phyloP scores from a whole-genome alignment of 2,888 invertebrate genomes.

The Ariolimax columbianus region DNA sequence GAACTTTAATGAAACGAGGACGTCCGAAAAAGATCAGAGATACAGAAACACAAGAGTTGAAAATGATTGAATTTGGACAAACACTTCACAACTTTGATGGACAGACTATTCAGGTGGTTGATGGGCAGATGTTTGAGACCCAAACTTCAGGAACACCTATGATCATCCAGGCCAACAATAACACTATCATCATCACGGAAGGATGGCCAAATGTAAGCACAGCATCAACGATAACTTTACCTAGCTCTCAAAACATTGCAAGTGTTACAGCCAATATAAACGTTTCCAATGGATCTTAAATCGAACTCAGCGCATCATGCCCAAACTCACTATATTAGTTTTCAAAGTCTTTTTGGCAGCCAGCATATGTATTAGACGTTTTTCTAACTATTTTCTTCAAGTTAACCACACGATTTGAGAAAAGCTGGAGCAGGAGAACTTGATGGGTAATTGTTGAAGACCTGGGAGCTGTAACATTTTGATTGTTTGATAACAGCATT shows the following conservation, averaged over 20 bases:
- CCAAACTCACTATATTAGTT: not conserved
- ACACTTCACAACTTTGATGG: conserved; percentile 44
- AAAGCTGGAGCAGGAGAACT: too few relatives aligned
- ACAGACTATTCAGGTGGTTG: conserved; percentile 47
- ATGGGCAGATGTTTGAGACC: conserved; percentile 44
- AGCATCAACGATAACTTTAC: conserved; percentile 28
- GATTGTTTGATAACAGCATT: too few relatives aligned
- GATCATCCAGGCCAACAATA: conserved; percentile 51
- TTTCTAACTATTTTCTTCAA: not conserved
- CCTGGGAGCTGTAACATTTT: too few relatives aligned
- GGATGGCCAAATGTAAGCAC: conserved; percentile 35
- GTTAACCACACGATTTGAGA: too few relatives aligned
- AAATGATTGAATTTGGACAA: conserved; percentile 44
- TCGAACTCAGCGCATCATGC: not conserved
- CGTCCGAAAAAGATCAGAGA: conserved; percentile 50
- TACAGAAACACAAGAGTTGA: conserved; percentile 34
- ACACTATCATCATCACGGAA: conserved; percentile 49
- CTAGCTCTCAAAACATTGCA: conserved; percentile 20
- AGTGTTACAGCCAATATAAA: conserved; percentile 14
- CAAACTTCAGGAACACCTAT: conserved; percentile 44
- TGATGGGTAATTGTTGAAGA: too few relatives aligned
- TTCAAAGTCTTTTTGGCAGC: not conserved
- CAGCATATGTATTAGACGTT: not conserved
- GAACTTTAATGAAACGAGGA: conserved; percentile 54
- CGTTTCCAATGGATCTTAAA: not conserved